Conservation (phyloP, 2,888 invertebrate species). For the Lepetodrilus schrolli region DNA sequence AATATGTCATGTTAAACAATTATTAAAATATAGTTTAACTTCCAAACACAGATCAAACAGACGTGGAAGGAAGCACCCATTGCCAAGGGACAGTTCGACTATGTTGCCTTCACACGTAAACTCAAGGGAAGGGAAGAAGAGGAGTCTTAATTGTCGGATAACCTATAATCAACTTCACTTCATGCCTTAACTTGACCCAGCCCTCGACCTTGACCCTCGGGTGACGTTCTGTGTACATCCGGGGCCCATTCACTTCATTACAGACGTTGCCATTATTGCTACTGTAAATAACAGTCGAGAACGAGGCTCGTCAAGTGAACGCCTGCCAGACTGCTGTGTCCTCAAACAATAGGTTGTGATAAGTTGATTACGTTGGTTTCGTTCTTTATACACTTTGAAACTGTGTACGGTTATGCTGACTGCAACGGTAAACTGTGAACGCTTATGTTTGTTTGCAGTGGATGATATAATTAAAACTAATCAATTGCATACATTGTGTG, state of each 20-base stretch:
- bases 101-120: conserved; percentile 76
- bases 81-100: conserved; percentile 76
- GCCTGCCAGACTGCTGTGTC: background rate
- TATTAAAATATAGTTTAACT: no score
- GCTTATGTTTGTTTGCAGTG: no score
- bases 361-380: no score
- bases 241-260: conserved; percentile 2
- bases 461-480: no score
- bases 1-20: no score
- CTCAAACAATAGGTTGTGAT: background rate
- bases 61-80: conserved; percentile 76
- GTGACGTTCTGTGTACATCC: conserved; percentile 19
- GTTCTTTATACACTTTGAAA: no score
- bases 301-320: conserved; percentile 11
- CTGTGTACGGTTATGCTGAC: no score
- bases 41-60: conserved; percentile 74
- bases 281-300: conserved; percentile 10
- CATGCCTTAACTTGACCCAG: conserved; percentile 15
- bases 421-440: no score
- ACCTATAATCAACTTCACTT: conserved; percentile 31
- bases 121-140: conserved; percentile 78
- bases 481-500: no score
- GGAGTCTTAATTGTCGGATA: conserved; percentile 41
- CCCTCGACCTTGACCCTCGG: conserved; percentile 1
- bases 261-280: background rate